phyloP scores from a whole-genome alignment of 2,797 vertebrate species.

The Sebastes matsubarae region DNA sequence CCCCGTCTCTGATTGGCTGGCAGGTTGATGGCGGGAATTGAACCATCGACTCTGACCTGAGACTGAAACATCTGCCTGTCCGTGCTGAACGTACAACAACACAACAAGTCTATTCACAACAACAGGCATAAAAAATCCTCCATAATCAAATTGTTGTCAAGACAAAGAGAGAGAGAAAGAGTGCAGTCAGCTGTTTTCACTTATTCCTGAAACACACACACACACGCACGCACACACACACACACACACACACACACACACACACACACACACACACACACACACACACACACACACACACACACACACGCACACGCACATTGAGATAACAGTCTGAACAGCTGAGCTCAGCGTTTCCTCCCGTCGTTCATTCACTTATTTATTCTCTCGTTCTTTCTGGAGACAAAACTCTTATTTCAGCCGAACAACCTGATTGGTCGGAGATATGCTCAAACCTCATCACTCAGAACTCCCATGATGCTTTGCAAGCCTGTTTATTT shows the following conservation, averaged over 20 bases:
- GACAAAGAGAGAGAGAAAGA: constrained; percentile 24
- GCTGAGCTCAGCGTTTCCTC: constrained; percentile 19
- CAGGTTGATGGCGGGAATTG: background rate
- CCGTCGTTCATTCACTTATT: background rate
- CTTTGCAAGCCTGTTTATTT: background rate
- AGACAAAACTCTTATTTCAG: background rate
- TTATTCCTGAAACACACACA: background rate
- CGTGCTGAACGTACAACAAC: background rate
- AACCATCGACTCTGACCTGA: background rate
- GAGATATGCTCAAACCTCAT: background rate
- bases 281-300: background rate
- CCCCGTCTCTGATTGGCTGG: background rate
- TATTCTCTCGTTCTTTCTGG: background rate
- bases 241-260: background rate
- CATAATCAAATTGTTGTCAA: constrained; percentile 19
- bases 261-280: background rate
- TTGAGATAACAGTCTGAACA: background rate
- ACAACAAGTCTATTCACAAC: constrained; percentile 12
- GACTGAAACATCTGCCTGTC: background rate
- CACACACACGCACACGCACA: background rate
- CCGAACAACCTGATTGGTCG: background rate
- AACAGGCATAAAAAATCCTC: background rate
- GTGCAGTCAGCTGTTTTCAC: constrained; percentile 47
- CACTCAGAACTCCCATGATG: background rate
- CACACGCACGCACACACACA: background rate